Percentiles rank a stretch among this genome's conserved stretches.
Evolutionary conservation across 1,140 invertebrate genomes (phyloP).

Genomic region (Penaeus japonicus): DNA sequence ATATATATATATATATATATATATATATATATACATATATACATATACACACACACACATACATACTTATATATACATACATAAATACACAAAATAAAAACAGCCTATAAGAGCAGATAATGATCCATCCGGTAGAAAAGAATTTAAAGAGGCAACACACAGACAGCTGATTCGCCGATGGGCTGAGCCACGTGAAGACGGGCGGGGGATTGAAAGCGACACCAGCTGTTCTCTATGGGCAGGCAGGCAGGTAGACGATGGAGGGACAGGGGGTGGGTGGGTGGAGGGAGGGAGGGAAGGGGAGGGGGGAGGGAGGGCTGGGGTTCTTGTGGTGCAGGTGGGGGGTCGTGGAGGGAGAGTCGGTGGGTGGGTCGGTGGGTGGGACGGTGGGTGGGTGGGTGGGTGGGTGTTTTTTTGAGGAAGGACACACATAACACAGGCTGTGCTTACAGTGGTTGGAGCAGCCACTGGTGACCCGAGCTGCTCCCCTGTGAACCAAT

Average conservation of each 20-base stretch:
- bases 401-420: not conserved
- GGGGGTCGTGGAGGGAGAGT: not conserved
- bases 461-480: slow-evolving; percentile 17
- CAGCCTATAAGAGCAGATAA: not conserved
- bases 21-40: slow-evolving; percentile 2
- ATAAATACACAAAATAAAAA: not conserved
- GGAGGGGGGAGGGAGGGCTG: not conserved
- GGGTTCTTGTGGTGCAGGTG: not conserved
- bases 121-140: too few relatives aligned
- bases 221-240: not conserved
- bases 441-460: not conserved
- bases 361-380: not conserved
- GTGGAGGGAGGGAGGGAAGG: not conserved
- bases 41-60: not conserved
- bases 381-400: not conserved
- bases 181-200: not conserved
- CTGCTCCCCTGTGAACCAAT: slow-evolving; percentile 2
- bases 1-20: slow-evolving; percentile 15
- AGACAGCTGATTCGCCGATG: too few relatives aligned
- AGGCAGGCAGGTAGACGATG: not conserved
- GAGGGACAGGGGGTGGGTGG: not conserved
- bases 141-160: too few relatives aligned
- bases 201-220: not conserved
- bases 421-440: not conserved
- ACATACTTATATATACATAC: not conserved